Evolutionary conservation across 1,140 invertebrate genomes (phyloP), one percentile per base, ranked within the genome.

Genomic region (Drosophila insularis): DNA sequence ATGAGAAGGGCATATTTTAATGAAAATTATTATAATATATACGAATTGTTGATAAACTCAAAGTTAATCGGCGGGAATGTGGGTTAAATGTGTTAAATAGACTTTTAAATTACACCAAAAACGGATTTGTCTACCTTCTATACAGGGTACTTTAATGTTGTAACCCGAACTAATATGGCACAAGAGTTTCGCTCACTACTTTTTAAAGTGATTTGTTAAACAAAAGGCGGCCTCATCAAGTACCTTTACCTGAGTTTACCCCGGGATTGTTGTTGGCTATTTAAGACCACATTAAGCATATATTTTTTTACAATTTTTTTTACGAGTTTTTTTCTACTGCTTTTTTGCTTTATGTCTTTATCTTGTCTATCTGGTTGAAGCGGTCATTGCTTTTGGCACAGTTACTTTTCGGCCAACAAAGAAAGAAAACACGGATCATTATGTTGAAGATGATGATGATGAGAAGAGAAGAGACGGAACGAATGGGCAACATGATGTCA

Each of bases 361-460:
- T 87, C 63, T 65, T 81, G 71, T 63, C 65, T 67, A 74, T 78
- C 64, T 70, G 60, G 60, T 56, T 67, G 60, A 53, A 69, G 55
- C 80, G 80, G 71, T 82, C 71, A 71, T 73, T 85, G 73, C 70
- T 74, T 81, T 70, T 85, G 81, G 79, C 74, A 79, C 74, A 82
- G 79, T 87, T 79, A 79, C 72, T 79, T 81, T 63, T 71, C 50
- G 55, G 63, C 27, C 53, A 71, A 71, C 39, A 73, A 56, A 67
- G 63, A 54, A 53, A 62, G 58, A 68, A 71, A 74, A 63, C 31
- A 58, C 62, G 6, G 56, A 71, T 43, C 53, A 40, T 72, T 32
- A 39, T 23, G 23, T 35, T 54, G 60, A 46, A 39, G 63, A 73
- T 35, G 31, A 74, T 63, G 72, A 78, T 79, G 78, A 67, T 54